Percentiles rank a stretch among this genome's conserved stretches.
Conservation (phyloP, 2,888 invertebrate species). For the Dolichomitus sp. region DNA sequence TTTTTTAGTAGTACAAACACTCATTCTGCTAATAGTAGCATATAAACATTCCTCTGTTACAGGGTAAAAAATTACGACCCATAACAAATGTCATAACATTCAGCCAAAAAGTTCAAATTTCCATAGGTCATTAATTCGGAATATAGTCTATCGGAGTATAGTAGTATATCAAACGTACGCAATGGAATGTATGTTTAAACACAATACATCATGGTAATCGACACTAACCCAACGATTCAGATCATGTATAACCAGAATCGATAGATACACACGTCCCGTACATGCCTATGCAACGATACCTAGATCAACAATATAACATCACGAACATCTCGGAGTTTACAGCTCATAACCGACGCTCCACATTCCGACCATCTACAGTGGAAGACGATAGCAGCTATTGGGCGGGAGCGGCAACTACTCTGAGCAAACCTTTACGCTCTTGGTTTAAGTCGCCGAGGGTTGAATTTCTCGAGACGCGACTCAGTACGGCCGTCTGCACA, state of each 20-base stretch:
- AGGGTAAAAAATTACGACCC: no score
- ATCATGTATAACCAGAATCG: background rate
- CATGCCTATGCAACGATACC: background rate
- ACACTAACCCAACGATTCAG: background rate
- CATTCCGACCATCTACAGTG: background rate
- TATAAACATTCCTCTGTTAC: no score
- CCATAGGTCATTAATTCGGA: background rate
- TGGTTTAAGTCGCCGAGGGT: background rate
- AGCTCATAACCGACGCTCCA: background rate
- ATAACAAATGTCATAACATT: no score
- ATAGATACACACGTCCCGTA: background rate
- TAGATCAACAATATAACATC: constrained; percentile 1
- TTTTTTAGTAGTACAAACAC: no score
- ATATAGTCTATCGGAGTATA: no score
- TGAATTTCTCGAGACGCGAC: constrained; percentile 20
- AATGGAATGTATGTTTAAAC: background rate
- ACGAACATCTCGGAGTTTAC: constrained; percentile 1
- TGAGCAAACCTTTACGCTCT: background rate
- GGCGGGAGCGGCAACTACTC: background rate
- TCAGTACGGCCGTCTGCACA: background rate
- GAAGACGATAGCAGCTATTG: background rate
- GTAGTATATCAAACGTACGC: background rate
- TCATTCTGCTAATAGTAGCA: no score
- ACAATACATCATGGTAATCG: background rate
- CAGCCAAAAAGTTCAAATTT: no score